Base-by-base conservation (phyloP, 2,888 invertebrate species). In the Agrotis puta region DNA sequence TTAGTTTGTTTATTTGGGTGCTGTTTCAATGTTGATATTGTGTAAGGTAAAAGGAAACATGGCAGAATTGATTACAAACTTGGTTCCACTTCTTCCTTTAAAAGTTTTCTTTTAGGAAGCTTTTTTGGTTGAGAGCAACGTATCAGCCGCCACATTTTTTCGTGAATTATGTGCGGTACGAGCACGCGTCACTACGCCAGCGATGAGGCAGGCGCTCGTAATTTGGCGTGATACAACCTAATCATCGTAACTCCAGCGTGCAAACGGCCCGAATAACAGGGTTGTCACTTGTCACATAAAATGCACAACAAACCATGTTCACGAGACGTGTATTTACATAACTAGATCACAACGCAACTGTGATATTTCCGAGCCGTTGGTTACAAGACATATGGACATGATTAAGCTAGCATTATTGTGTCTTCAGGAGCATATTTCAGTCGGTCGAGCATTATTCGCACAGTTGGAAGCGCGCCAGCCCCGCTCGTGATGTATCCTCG, bases 391-490 rank as follows among this genome's bases (percentile, higher is more conserved):
- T 85, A 88, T 86, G 85, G 87, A 85, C 84, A 86, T 88, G 88
- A 90, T 91, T 89, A 90, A 87, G 88, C 74, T 83, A 77, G 80
- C 86, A 88, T 90, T 91, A 90, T 90, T 90, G 88, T 89, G 86
- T 88, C 88, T 87, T 87, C 82, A 82, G 77, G 59, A 87, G 82
- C 89, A 88, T 90, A 90, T 90, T 90, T 87, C 83, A 84, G 79
- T 65, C 74, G 82, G 79, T 64, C 71, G 82, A 77, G 74, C 74
- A 77, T 81, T 88, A 85, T 81, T 80, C 78, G 67, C 68, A 70
- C 68, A 70, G 75, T 78, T 88, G 88, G 88, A 83, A 77, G 58
- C 65, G 63, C 48, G 88, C 88, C 88, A 88, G 81, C 62, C 57
- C 50, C 65, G 66, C 27, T 63, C 70, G 77, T 88, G 88, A 88